These are phyloP conservation scores for Theonella swinhoei DNA, from an alignment of 37 sponge, comb jelly and placozoan species.

Conservation along the genomic window DNA sequence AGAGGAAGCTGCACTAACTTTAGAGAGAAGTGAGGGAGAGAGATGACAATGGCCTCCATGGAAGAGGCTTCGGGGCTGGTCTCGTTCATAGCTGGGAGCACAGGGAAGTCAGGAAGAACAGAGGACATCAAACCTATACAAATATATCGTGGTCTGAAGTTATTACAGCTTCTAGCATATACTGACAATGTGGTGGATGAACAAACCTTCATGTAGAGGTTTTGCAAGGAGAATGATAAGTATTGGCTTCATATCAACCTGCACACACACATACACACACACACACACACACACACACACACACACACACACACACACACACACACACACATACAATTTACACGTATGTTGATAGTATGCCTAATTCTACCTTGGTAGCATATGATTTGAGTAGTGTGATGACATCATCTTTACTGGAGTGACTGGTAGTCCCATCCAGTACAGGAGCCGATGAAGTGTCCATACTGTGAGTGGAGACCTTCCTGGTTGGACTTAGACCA, in stretches of 20 bases:
- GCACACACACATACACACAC: background rate
- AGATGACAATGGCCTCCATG: background rate
- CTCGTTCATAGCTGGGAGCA: background rate
- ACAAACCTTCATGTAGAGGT: background rate
- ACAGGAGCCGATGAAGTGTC: background rate
- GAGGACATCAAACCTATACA: background rate
- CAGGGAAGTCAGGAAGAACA: background rate
- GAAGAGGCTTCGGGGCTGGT: no score
- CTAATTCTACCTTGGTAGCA: constrained; percentile 3
- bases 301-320: background rate
- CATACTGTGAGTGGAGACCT: background rate
- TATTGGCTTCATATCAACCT: constrained; percentile 27
- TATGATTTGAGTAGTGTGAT: background rate
- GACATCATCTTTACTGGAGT: background rate
- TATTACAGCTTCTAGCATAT: no score
- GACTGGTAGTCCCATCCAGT: background rate
- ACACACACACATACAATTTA: no score
- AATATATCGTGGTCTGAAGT: background rate
- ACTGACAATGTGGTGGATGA: no score
- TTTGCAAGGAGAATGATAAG: constrained; percentile 27
- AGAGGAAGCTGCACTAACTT: background rate
- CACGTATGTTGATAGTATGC: background rate
- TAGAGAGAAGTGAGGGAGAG: background rate
- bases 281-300: constrained; percentile 14
- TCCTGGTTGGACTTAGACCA: no score